Conservation (phyloP, 2,888 invertebrate genomes). For the Tiliacea aurago region DNA sequence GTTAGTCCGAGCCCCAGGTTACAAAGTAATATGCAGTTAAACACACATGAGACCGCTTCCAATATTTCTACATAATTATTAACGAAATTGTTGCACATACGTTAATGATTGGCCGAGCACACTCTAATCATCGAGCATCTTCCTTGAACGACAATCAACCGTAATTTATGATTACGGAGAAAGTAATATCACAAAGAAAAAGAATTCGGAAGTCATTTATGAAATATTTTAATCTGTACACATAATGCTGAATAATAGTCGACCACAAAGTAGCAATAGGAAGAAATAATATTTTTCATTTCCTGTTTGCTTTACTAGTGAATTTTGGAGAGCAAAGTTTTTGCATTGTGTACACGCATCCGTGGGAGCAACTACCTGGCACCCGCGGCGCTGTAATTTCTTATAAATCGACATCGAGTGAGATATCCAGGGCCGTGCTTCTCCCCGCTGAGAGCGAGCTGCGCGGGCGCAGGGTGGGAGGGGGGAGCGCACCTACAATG, state of each 20-base stretch:
- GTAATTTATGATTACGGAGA: constrained; percentile 73
- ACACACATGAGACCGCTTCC: constrained; percentile 80
- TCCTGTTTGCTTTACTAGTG: constrained; percentile 84
- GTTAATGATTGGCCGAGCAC: constrained; percentile 78
- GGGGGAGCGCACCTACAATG: constrained; percentile 75
- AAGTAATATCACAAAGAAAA: constrained; percentile 72
- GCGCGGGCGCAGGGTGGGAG: constrained; percentile 54
- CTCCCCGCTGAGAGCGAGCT: constrained; percentile 73
- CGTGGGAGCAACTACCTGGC: constrained; percentile 89
- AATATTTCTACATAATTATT: constrained; percentile 85
- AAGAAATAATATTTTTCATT: constrained; percentile 87
- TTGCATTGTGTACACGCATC: constrained; percentile 80
- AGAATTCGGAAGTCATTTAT: constrained; percentile 71
- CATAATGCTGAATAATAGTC: constrained; percentile 58
- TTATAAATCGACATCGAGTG: constrained; percentile 90
- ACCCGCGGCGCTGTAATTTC: constrained; percentile 86
- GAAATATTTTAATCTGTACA: constrained; percentile 68
- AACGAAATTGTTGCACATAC: constrained; percentile 80
- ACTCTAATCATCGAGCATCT: constrained; percentile 75
- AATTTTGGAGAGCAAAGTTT: constrained; percentile 81
- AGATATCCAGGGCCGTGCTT: constrained; percentile 84
- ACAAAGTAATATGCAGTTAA: constrained; percentile 86
- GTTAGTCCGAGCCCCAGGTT: constrained; percentile 81
- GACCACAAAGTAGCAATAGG: constrained; percentile 77
- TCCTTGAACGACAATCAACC: constrained; percentile 74